Conservation (phyloP, 2,113 vertebrate species). For the Cololabis saira region DNA sequence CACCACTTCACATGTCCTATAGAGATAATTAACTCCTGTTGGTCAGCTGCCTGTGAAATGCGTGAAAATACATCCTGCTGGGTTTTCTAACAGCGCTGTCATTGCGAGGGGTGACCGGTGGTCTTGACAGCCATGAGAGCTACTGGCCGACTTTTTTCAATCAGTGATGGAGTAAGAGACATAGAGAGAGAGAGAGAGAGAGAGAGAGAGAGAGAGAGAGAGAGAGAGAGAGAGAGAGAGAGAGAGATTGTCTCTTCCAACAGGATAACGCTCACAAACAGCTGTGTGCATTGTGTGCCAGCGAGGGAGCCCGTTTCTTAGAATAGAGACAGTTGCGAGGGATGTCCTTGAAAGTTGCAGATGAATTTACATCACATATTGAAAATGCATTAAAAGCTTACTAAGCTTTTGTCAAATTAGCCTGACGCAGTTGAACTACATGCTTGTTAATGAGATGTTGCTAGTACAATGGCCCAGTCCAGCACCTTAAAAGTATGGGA, state of each 20-base stretch:
- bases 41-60: slow-evolving; percentile 46
- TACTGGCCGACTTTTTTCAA: background rate
- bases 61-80: slow-evolving; percentile 36
- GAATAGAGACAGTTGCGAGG: background rate
- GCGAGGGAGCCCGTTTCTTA: background rate
- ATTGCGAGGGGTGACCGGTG: slow-evolving; percentile 37
- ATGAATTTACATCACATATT: slow-evolving; percentile 15
- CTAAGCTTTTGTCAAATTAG: slow-evolving; percentile 28
- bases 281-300: slow-evolving; percentile 16
- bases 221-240: too few species aligned
- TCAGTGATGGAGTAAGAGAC: background rate
- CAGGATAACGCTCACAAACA: slow-evolving; percentile 13
- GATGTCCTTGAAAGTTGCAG: slow-evolving; percentile 13
- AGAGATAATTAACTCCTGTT: slow-evolving; percentile 41
- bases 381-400: slow-evolving; percentile 34
- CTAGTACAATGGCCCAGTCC: too few species aligned
- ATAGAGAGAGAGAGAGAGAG: too few species aligned
- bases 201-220: background rate
- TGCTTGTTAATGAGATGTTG: too few species aligned
- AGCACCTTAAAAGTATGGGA: too few species aligned
- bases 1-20: slow-evolving; percentile 14
- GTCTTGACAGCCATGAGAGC: slow-evolving; percentile 21
- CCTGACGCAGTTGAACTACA: slow-evolving; percentile 21
- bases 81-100: slow-evolving; percentile 1
- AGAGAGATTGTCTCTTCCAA: too few species aligned